phyloP scores from a whole-genome alignment of 37 sponge, comb jelly and placozoan genomes.

The Oopsacas minuta region DNA sequence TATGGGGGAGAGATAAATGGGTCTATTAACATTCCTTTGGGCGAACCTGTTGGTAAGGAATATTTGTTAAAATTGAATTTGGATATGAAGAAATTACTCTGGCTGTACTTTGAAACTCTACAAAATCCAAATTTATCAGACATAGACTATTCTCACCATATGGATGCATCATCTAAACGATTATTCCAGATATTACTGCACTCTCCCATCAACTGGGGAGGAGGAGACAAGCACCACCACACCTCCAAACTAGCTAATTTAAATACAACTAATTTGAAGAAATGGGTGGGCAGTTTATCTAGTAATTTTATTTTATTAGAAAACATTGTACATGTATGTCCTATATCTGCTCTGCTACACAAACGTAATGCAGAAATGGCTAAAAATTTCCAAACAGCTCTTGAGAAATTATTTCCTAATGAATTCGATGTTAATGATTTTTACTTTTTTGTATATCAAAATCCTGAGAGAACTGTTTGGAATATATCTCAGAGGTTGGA shows the following conservation, averaged over 20 bases:
- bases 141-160: not conserved
- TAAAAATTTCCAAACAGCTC: not conserved
- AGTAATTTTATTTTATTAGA: slow-evolving; percentile 1
- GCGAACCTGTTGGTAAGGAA: not conserved
- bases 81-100: not conserved
- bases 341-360: not conserved
- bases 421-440: not conserved
- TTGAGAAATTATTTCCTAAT: not conserved
- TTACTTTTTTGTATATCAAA: not conserved
- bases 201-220: not conserved
- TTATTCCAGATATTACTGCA: not conserved
- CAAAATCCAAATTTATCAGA: not conserved
- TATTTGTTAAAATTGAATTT: not conserved
- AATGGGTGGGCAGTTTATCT: not conserved
- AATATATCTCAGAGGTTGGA: too few species aligned
- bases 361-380: not conserved
- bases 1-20: not conserved
- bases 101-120: not conserved
- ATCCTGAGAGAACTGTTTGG: not conserved
- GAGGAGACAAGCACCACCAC: not conserved
- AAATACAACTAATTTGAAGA: not conserved
- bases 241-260: not conserved
- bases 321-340: not conserved
- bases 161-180: not conserved
- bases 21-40: not conserved